Conservation (phyloP, 37 sponge, comb jelly and placozoan species). For the Corticium candelabrum region DNA sequence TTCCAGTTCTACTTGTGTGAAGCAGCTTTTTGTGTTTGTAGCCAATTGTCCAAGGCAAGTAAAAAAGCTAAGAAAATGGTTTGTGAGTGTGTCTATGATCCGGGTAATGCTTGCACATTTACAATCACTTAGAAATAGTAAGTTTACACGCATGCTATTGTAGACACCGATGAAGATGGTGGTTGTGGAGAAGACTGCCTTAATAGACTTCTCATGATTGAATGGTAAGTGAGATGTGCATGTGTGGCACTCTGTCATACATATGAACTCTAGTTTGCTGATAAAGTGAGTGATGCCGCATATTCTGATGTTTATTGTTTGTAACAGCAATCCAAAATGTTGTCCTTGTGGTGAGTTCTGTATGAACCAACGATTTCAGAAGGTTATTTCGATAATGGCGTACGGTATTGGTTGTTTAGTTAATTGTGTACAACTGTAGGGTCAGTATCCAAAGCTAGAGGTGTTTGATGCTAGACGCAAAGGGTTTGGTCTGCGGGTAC, state of each 20-base stretch:
- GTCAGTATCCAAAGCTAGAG: slow-evolving; percentile 62
- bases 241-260: slow-evolving; percentile 1
- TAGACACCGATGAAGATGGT: slow-evolving; percentile 5
- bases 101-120: slow-evolving; percentile 24
- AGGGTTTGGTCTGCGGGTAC: slow-evolving; percentile 85
- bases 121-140: neutral
- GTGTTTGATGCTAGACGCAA: slow-evolving; percentile 86
- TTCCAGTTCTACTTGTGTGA: too few relatives aligned
- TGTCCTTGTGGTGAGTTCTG: slow-evolving; percentile 92
- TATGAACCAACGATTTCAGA: slow-evolving; percentile 78
- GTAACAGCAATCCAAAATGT: slow-evolving; percentile 48
- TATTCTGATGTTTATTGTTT: neutral
- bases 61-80: slow-evolving; percentile 86
- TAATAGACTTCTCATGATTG: slow-evolving; percentile 90
- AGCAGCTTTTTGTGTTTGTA: too few relatives aligned
- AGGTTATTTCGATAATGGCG: too few relatives aligned
- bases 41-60: slow-evolving; percentile 32
- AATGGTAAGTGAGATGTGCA: slow-evolving; percentile 55
- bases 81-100: slow-evolving; percentile 84
- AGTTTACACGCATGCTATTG: slow-evolving; percentile 7
- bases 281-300: neutral
- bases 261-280: too few relatives aligned
- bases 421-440: slow-evolving; percentile 11
- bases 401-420: neutral
- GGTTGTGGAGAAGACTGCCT: slow-evolving; percentile 91